Percentiles rank a stretch among this genome's conserved stretches.
Evolutionary conservation across 2,888 invertebrate genomes (phyloP).

Genomic region (Rotaria sp.): DNA sequence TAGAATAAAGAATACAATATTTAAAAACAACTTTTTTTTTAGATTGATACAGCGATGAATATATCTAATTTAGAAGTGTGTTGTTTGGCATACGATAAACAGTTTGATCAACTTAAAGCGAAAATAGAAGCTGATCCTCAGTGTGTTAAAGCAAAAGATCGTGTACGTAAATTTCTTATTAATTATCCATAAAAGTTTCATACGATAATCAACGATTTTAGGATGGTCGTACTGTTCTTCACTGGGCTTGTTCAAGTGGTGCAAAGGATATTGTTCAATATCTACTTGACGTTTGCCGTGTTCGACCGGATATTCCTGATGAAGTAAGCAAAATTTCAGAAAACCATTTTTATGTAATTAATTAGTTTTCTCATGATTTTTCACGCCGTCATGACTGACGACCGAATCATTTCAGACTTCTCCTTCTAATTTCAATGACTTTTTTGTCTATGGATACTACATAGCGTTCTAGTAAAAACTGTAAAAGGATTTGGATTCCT

Average conservation of each 20-base stretch:
- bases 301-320: not conserved
- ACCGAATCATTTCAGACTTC: too few species aligned
- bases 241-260: conserved; percentile 13
- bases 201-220: not conserved
- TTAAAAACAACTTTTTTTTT: not conserved
- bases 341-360: too few species aligned
- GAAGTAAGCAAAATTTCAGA: not conserved
- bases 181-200: too few species aligned
- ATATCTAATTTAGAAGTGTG: not conserved
- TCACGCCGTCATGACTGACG: too few species aligned
- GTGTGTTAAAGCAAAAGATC: not conserved
- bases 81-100: not conserved
- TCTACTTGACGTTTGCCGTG: not conserved
- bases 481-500: too few species aligned
- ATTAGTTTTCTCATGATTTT: too few species aligned
- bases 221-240: not conserved
- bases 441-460: too few species aligned
- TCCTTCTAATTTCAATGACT: too few species aligned
- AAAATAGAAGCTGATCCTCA: not conserved
- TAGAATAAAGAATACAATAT: not conserved
- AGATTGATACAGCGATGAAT: not conserved
- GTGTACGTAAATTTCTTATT: not conserved
- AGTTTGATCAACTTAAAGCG: not conserved
- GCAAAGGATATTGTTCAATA: conserved; percentile 4
- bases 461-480: too few species aligned